phyloP scores from a whole-genome alignment of 2,888 invertebrate species.

The Acronicta aceris region DNA sequence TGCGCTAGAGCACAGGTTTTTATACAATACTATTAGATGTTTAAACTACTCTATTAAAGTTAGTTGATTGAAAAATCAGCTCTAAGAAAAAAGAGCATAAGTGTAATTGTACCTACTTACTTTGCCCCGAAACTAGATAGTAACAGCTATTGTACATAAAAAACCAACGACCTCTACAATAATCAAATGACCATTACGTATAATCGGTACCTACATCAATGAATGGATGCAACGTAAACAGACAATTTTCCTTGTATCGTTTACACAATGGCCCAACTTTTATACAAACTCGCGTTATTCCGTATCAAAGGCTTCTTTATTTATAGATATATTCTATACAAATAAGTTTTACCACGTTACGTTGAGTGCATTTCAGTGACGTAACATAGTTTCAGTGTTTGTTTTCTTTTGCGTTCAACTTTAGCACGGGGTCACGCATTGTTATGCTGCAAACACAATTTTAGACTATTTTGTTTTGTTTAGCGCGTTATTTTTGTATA shows the following conservation, averaged over 20 bases:
- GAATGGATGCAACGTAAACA: constrained; percentile 52
- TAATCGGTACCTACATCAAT: constrained; percentile 44
- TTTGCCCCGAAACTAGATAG: no score
- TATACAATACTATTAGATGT: no score
- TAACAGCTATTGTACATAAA: no score
- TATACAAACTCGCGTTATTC: constrained; percentile 9
- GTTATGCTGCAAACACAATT: constrained; percentile 40
- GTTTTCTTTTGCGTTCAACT: constrained; percentile 43
- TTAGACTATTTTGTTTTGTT: constrained; percentile 25
- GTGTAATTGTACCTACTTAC: no score
- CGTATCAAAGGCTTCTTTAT: not conserved
- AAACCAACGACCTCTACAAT: constrained; percentile 30
- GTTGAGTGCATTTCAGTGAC: constrained; percentile 21
- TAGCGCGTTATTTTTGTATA: not conserved
- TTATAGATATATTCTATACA: constrained; percentile 8
- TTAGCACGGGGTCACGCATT: constrained; percentile 42
- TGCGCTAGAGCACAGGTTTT: no score
- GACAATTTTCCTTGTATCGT: constrained; percentile 36
- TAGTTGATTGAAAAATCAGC: no score
- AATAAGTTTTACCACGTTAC: constrained; percentile 30
- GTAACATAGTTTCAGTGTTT: constrained; percentile 26
- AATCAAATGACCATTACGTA: constrained; percentile 37
- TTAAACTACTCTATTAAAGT: no score
- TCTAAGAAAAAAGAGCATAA: no score
- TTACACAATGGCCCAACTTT: constrained; percentile 20